Base-by-base conservation (phyloP, 2,888 invertebrate genomes). In the Anodontia alba region DNA sequence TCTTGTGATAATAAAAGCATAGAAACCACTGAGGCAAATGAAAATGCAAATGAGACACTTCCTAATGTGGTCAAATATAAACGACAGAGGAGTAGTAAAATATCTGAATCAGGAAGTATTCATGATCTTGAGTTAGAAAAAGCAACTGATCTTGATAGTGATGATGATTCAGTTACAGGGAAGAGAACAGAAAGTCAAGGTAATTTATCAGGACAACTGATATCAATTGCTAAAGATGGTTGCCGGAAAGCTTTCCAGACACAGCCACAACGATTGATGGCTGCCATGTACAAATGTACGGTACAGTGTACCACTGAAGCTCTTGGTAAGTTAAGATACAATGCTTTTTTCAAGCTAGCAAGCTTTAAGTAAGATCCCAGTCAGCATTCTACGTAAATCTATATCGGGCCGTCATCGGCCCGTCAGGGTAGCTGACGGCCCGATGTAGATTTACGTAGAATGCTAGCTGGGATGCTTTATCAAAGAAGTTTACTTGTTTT, bases 261-360 rank as follows among this genome's bases (percentile, higher is more conserved):
- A 71, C 98, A 98, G 92, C 97, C 98, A 0, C 98, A 98, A 93
- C 96, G 99, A 69, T 95, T 99, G 36, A 98, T 99, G 96, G 98
- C 97, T 1, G 99, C 99, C 5, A 99, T 99, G 98, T 99, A 98
- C 93, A 95, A 95, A 68, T 97, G 96, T 94, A 97, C 96, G 90
- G 97, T 98, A 82, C 96, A 97, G 82, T 98, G 97, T 36, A 97
- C 97, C 90, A 96, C 97, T 46, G 98, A 98, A 95, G 97, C 97
- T 85, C 95, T 98, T 92, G 98, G 98, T 97, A 95, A 96, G 90
- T 80, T n/a, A n/a, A n/a, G n/a, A 43, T 49, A 69, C 1, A 17
- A 20, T 76, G 36, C 42, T n/a, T n/a, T n/a, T n/a, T n/a, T n/a
- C n/a, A n/a, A n/a, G n/a, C n/a, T n/a, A n/a, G 12, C 1, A 36